Percentiles rank a stretch among this genome's conserved stretches.
phyloP scores from a whole-genome alignment of 1,140 invertebrate genomes.

The Kradibia gibbosae region DNA sequence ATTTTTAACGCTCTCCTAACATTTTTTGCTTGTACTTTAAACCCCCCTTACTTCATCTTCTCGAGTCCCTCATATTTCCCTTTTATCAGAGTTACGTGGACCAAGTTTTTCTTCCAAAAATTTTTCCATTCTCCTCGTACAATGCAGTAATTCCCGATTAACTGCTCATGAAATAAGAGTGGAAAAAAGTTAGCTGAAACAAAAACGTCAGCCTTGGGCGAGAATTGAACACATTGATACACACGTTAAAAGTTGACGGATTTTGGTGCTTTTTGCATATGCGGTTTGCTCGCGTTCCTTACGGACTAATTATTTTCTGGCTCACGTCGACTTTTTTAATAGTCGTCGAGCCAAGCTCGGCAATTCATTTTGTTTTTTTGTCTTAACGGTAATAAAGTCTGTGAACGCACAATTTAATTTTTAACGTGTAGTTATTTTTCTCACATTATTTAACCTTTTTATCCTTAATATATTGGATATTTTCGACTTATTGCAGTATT shows the following conservation, averaged over 20 bases:
- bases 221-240: not conserved
- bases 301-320: not conserved
- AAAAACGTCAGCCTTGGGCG: not conserved
- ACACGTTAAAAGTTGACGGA: not conserved
- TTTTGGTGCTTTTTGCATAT: not conserved
- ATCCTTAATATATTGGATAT: not conserved
- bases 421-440: not conserved
- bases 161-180: conserved; percentile 29
- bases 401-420: not conserved
- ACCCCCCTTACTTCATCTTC: not conserved
- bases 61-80: not conserved
- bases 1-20: not conserved
- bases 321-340: not conserved
- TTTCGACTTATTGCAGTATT: not conserved
- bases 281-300: not conserved
- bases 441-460: not conserved
- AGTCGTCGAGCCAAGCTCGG: not conserved
- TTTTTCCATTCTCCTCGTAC: conserved; percentile 2
- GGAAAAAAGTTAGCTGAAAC: not conserved
- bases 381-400: not conserved
- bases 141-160: conserved; percentile 33
- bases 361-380: not conserved
- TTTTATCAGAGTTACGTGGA: not conserved
- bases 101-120: not conserved
- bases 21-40: not conserved